phyloP scores from a whole-genome alignment of 2,797 vertebrate species.

The Cyclura pinguis region DNA sequence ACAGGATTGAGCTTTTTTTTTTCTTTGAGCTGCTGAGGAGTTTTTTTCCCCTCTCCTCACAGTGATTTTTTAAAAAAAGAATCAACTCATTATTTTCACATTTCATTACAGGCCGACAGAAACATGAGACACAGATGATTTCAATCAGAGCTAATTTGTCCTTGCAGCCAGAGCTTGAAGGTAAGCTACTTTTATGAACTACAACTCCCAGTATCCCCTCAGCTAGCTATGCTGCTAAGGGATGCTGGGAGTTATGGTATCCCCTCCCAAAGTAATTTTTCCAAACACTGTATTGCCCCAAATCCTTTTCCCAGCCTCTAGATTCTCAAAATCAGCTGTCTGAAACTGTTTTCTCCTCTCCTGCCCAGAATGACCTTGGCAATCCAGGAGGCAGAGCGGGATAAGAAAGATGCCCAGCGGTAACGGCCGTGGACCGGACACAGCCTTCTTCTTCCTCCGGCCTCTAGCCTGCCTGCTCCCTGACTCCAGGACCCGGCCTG shows the following conservation, averaged over 20 bases:
- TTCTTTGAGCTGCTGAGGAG: too few relatives aligned
- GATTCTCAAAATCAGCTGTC: not conserved
- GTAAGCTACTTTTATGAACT: not conserved
- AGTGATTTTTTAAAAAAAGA: not conserved
- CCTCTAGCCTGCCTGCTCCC: not conserved
- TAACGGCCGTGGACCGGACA: too few relatives aligned
- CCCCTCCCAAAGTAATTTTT: not conserved
- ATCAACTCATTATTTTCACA: not conserved
- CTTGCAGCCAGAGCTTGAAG: not conserved
- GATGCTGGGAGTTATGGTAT: not conserved
- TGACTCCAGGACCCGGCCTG: slow-evolving; percentile 57
- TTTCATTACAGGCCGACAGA: not conserved
- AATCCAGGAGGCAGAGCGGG: too few relatives aligned
- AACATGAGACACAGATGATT: not conserved
- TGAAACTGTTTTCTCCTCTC: not conserved
- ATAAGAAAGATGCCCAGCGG: too few relatives aligned
- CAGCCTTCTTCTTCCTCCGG: not conserved
- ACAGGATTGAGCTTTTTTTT: too few relatives aligned
- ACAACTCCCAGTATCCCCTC: not conserved
- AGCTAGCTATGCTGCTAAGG: not conserved
- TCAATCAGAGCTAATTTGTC: not conserved
- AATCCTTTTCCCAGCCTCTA: not conserved
- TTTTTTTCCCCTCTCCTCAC: too few relatives aligned
- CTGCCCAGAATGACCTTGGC: not conserved
- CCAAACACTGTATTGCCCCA: not conserved